These are phyloP conservation scores for Caloenas nicobarica DNA, from an alignment of 2,113 vertebrate species.

Conservation along the genomic window DNA sequence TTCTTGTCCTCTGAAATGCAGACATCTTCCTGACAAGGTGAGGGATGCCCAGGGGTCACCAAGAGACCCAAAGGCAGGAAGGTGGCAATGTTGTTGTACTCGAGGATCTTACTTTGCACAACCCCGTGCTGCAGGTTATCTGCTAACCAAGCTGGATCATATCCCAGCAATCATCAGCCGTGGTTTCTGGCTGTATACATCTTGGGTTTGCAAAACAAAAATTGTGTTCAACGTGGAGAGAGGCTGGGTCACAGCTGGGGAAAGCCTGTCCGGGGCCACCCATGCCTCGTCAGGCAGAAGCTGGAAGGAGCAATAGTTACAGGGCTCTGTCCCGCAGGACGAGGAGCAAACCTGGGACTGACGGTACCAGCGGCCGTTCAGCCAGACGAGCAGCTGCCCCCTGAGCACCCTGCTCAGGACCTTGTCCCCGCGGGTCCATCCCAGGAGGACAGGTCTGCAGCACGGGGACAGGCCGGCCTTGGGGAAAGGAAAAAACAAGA, in stretches of 20 bases:
- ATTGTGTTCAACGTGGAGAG: not conserved
- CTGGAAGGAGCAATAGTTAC: not conserved
- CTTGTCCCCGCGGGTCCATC: not conserved
- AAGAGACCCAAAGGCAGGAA: not conserved
- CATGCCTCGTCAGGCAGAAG: not conserved
- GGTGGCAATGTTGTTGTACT: not conserved
- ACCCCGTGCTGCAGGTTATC: not conserved
- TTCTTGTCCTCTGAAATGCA: not conserved
- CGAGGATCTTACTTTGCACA: not conserved
- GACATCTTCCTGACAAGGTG: not conserved
- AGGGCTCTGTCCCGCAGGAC: not conserved
- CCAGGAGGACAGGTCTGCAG: not conserved
- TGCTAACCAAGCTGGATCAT: not conserved
- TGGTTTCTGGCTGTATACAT: not conserved
- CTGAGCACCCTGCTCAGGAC: not conserved
- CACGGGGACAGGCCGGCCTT: not conserved
- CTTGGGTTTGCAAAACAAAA: not conserved
- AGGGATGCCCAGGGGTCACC: not conserved
- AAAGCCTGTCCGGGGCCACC: not conserved
- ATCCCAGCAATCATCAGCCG: not conserved
- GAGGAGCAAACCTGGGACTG: not conserved
- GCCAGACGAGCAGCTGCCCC: not conserved
- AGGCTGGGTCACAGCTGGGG: not conserved
- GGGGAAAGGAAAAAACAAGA: not conserved
- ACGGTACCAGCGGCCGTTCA: not conserved